Evolutionary conservation across 1,140 invertebrate genomes (phyloP).

Genomic region (Drosophila kepulauana): DNA sequence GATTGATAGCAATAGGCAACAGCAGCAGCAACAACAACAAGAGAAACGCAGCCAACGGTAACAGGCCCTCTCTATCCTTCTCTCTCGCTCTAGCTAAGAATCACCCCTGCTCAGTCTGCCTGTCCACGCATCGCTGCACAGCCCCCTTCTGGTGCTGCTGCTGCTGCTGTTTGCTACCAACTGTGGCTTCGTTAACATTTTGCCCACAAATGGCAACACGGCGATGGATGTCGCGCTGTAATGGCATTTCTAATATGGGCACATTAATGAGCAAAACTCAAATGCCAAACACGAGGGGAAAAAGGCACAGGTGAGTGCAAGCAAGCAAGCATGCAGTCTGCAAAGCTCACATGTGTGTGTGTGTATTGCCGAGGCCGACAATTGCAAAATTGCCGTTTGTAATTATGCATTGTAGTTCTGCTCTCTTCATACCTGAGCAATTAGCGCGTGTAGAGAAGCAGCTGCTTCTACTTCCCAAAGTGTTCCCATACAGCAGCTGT

Average conservation of each 20-base stretch:
- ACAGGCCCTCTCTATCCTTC: conserved; percentile 30
- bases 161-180: conserved; percentile 12
- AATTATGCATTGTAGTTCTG: conserved; percentile 56
- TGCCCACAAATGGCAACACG: conserved; percentile 77
- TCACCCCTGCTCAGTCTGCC: conserved; percentile 31
- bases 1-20: conserved; percentile 53
- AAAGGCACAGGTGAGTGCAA: conserved; percentile 50
- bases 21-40: background rate
- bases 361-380: conserved; percentile 11
- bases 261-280: conserved; percentile 64
- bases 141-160: conserved; percentile 11
- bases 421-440: conserved; percentile 75
- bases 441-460: conserved; percentile 70
- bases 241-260: conserved; percentile 80
- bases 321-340: background rate
- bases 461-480: conserved; percentile 36
- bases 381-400: conserved; percentile 70
- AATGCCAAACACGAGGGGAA: conserved; percentile 9
- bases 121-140: conserved; percentile 66
- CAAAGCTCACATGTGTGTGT: conserved; percentile 13
- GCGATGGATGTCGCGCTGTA: conserved; percentile 68
- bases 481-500: conserved; percentile 31
- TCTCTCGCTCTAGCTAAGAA: conserved; percentile 20
- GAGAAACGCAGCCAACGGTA: conserved; percentile 52
- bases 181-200: conserved; percentile 69